Base-by-base conservation (phyloP, 2,113 vertebrate genomes). In the Brachypodius melanocephalos region DNA sequence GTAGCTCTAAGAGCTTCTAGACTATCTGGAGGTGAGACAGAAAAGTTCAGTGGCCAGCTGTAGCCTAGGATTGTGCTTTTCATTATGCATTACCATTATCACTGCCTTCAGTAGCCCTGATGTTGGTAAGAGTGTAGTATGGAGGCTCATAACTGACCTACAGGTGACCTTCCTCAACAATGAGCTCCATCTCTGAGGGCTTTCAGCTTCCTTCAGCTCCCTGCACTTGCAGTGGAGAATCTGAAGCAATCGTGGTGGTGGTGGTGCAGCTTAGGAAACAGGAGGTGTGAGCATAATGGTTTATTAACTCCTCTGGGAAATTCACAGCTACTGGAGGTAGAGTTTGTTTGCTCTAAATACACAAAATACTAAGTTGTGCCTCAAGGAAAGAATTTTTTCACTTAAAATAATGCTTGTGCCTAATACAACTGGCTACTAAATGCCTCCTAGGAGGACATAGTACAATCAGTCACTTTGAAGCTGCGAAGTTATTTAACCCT, bases 191-290 rank as follows among this genome's bases (percentile, higher is more conserved):
- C 45, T 72, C 62, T 1, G 3, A 66, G 59, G 61, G 32, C 40
- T 57, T 62, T 16, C 46, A 36, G 28, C 63, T 86, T 55, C 55
- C 38, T 80, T 65, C 54, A 79, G 45, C 45, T 88, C 52, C 74
- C 32, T 52, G 21, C 17, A 10, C 21, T 49, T 52, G 1, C 16
- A 31, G 20, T 51, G 3, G 1, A 62, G 68, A 66, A 74, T 62
- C 83, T 1, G 3, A 43, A 88, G 32, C 75, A 77, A 14, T n/a
- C 0, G 0, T 29, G 46, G 34, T 77, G 46, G n/a, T n/a, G n/a
- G 16, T 81, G 34, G 2, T 43, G 57, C 69, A 59, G n/a, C 76
- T 85, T 65, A 49, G 57, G 34, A 87, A 40, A 42, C 5, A 36
- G 31, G 40, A 67, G 36, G 12, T 54, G 31, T 58, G 38, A 7